Percentiles rank a stretch among this genome's conserved stretches.
These are phyloP conservation scores for Dysdera silvatica DNA, from an alignment of 1,140 invertebrate genomes.

Conservation along the genomic window DNA sequence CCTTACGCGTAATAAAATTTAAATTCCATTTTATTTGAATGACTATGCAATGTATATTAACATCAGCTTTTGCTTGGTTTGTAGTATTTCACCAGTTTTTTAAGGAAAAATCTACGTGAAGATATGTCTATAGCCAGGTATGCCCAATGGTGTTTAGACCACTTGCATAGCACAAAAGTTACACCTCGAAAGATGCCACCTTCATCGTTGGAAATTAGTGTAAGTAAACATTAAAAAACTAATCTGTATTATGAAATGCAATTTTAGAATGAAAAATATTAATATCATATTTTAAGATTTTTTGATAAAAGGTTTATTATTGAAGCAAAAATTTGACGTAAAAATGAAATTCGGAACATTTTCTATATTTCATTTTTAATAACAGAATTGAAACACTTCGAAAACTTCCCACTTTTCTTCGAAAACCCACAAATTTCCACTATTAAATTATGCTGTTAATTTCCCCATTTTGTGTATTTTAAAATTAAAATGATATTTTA, in stretches of 20 bases:
- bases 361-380: not conserved
- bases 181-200: conserved; percentile 67
- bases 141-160: conserved; percentile 88
- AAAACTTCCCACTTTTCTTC: too few species aligned
- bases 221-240: conserved; percentile 48
- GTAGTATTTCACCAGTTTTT: conserved; percentile 66
- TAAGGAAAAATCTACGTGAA: conserved; percentile 59
- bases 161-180: conserved; percentile 77
- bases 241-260: not conserved
- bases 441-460: too few species aligned
- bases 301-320: not conserved
- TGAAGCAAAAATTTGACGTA: not conserved
- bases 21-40: too few species aligned
- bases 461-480: too few species aligned
- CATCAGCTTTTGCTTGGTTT: conserved; percentile 37
- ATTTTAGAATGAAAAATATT: not conserved
- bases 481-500: too few species aligned
- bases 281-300: not conserved
- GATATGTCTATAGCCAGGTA: conserved; percentile 64
- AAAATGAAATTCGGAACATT: not conserved
- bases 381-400: too few species aligned
- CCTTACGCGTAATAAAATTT: too few species aligned
- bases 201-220: conserved; percentile 85
- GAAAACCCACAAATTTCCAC: too few species aligned
- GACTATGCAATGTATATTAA: too few species aligned